phyloP scores from a whole-genome alignment of 1,140 invertebrate genomes.

The Eumeta japonica region DNA sequence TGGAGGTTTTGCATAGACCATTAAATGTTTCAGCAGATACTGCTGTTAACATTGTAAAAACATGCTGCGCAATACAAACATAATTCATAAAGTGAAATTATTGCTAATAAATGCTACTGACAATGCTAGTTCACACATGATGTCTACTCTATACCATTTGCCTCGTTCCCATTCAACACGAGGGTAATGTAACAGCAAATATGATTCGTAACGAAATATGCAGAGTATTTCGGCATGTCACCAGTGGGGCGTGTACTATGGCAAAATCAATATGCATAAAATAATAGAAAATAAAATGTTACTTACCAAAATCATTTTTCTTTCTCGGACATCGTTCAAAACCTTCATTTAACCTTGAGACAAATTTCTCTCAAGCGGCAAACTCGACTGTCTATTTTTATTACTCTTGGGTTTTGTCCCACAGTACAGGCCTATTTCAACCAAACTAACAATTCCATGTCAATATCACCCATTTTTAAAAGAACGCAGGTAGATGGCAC shows the following conservation, averaged over 20 bases:
- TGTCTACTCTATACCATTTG: too few relatives aligned
- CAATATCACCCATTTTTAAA: slow-evolving; percentile 15
- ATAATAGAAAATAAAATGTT: too few relatives aligned
- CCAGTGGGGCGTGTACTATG: slow-evolving; percentile 12
- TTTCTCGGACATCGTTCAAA: too few relatives aligned
- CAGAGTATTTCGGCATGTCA: slow-evolving; percentile 15
- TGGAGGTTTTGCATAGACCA: slow-evolving; percentile 34
- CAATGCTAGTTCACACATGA: too few relatives aligned
- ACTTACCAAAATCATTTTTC: too few relatives aligned
- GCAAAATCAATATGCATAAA: too few relatives aligned
- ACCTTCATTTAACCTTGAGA: slow-evolving; percentile 9
- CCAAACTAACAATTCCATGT: slow-evolving; percentile 6
- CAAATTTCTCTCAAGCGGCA: slow-evolving; percentile 9
- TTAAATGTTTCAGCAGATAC: slow-evolving; percentile 19
- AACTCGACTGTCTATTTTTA: slow-evolving; percentile 9
- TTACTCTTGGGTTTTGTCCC: slow-evolving; percentile 9
- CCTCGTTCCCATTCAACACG: too few relatives aligned
- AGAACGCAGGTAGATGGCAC: slow-evolving; percentile 14
- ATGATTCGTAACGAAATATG: slow-evolving; percentile 15
- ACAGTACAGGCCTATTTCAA: too few relatives aligned
- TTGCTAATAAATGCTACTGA: too few relatives aligned
- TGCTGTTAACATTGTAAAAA: slow-evolving; percentile 25
- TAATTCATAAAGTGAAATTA: too few relatives aligned
- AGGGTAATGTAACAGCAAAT: slow-evolving; percentile 13
- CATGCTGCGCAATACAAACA: slow-evolving; percentile 14